phyloP scores from a whole-genome alignment of 2,797 vertebrate species.

The Neosilurus mollespiculum region DNA sequence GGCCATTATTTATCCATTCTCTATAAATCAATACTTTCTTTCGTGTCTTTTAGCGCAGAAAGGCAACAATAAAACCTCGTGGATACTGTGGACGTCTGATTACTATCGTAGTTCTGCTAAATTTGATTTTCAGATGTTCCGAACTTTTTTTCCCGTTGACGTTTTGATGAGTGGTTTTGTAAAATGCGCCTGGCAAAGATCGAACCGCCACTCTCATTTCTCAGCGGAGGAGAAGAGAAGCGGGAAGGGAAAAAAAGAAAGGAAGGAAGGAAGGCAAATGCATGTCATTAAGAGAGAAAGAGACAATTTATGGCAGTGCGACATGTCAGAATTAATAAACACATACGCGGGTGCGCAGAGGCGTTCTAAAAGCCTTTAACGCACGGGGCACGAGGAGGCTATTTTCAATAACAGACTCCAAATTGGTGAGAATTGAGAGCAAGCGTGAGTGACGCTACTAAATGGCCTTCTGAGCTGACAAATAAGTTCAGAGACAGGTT shows the following conservation, averaged over 20 bases:
- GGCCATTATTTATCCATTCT: constrained; percentile 16
- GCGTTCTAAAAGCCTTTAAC: constrained; percentile 43
- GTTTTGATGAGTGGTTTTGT: constrained; percentile 42
- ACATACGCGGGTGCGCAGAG: constrained; percentile 22
- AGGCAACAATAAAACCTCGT: neutral
- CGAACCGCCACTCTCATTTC: constrained; percentile 50
- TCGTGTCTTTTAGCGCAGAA: neutral
- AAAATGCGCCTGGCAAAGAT: constrained; percentile 31
- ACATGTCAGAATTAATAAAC: constrained; percentile 49
- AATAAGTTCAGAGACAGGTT: neutral
- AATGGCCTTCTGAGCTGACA: neutral
- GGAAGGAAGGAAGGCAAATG: neutral
- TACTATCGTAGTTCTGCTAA: constrained; percentile 11
- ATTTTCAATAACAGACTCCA: constrained; percentile 25
- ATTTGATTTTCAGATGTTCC: constrained; percentile 22
- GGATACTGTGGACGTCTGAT: neutral
- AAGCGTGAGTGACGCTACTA: constrained; percentile 2
- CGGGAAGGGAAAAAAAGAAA: neutral
- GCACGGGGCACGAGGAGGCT: constrained; percentile 15
- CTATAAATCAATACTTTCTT: constrained; percentile 22
- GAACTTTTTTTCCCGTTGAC: constrained; percentile 17
- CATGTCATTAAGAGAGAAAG: neutral
- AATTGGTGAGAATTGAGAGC: constrained; percentile 19
- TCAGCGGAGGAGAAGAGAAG: constrained; percentile 13
- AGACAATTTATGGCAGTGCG: constrained; percentile 1